Evolutionary conservation across 2,888 invertebrate genomes (phyloP), one percentile per base, ranked within the genome.

Genomic region (Microctonus brassicae): DNA sequence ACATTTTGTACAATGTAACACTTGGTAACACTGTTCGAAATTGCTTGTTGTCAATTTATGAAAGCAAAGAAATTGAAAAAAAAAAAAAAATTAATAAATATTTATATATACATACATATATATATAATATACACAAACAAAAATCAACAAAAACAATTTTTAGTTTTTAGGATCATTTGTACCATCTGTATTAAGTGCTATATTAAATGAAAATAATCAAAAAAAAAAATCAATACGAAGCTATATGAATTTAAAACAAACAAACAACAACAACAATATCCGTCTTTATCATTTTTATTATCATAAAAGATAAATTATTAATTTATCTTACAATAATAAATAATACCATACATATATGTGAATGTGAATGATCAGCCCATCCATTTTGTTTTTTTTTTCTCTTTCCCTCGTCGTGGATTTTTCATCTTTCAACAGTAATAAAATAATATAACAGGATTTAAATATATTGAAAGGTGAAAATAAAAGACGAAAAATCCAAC

Each of bases 131-230:
- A 22, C 22, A 66, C 34, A 67, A 52, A 60, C 58, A 64, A 36
- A 13, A 57, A 36, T 55, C 26, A 20, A 73, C 62, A 74, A 67
- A 63, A 71, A 78, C 74, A 76, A 76, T 70, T 58, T 80, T 70
- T 85, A 84, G 83, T 80, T 82, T 75, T 80, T 86, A 86, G 84
- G 84, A 84, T 82, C 80, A 86, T 86, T 86, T 86, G 85, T 86
- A 86, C 84, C 84, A 86, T 83, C 84, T 85, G 85, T 85, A 85
- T 81, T 86, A 83, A 86, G 82, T 81, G 82, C 82, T 78, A 81
- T 78, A 82, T 82, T 82, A 81, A 71, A 61, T 73, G 57, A 74
- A 68, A 75, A 75, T 58, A 64, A 72, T 61, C 64, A 60, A 74
- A 69, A 76, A 75, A n/a, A n/a, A 73, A 74, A 67, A 72, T 22